These are phyloP conservation scores for Hippocampus abdominalis DNA, from an alignment of 2,113 vertebrate genomes.

Conservation along the genomic window DNA sequence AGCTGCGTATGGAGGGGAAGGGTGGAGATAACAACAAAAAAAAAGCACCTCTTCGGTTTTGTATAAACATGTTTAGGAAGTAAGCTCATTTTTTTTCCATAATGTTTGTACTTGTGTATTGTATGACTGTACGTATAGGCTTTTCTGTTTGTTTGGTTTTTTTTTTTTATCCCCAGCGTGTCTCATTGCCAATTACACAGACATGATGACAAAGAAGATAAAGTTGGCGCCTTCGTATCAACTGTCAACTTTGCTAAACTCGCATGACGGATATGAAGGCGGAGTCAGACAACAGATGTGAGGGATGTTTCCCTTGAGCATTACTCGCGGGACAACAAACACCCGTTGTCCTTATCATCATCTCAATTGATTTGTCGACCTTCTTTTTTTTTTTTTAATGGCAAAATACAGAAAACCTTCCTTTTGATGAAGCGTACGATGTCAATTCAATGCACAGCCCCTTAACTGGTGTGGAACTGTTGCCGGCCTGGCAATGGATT, in stretches of 20 bases:
- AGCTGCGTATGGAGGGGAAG: constrained; percentile 41
- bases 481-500: constrained; percentile 87
- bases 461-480: constrained; percentile 79
- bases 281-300: constrained; percentile 4
- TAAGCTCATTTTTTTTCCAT: constrained; percentile 65
- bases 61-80: constrained; percentile 53
- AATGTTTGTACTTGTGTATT: constrained; percentile 66
- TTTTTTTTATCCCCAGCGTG: constrained; percentile 46
- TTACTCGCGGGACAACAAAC: constrained; percentile 48
- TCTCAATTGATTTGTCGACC: constrained; percentile 42
- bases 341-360: constrained; percentile 46
- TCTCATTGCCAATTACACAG: constrained; percentile 45
- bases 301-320: constrained; percentile 60
- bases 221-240: constrained; percentile 19
- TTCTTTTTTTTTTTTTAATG: constrained; percentile 41
- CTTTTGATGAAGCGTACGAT: constrained; percentile 66
- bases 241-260: constrained; percentile 10
- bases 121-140: constrained; percentile 50
- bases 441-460: constrained; percentile 67
- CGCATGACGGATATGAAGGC: not conserved
- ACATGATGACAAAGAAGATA: constrained; percentile 34
- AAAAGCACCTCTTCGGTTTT: constrained; percentile 56
- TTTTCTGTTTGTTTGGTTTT: constrained; percentile 58
- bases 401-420: constrained; percentile 44
- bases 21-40: not conserved